phyloP scores from a whole-genome alignment of 2,113 vertebrate species.

The Thalassoma bifasciatum region DNA sequence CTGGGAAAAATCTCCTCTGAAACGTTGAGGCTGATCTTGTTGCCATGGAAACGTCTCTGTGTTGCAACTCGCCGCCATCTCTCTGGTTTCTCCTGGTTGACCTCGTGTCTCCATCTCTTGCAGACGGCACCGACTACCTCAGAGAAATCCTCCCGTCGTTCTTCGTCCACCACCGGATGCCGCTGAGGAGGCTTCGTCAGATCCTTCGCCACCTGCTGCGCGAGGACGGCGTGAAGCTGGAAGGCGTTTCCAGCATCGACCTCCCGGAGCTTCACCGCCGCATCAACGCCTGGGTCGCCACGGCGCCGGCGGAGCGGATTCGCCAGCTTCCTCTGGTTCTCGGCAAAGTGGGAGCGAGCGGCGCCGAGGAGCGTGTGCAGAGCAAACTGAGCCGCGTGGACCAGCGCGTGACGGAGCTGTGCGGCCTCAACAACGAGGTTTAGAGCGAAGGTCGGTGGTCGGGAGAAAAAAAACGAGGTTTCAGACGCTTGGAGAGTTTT shows the following conservation, averaged over 20 bases:
- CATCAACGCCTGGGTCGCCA: slow-evolving; percentile 2
- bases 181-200: neutral
- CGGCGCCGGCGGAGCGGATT: neutral
- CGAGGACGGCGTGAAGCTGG: accelerated
- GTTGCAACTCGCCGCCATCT: too few relatives aligned
- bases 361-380: neutral
- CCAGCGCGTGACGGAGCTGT: neutral
- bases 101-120: neutral
- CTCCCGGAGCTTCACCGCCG: accelerated
- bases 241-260: accelerated
- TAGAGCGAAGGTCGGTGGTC: too few relatives aligned
- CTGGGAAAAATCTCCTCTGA: too few relatives aligned
- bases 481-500: too few relatives aligned
- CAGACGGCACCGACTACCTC: slow-evolving; percentile 47
- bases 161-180: slow-evolving; percentile 36
- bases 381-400: slow-evolving; percentile 43
- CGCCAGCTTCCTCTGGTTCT: neutral
- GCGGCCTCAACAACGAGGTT: neutral
- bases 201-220: slow-evolving; percentile 14
- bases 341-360: accelerated
- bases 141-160: slow-evolving; percentile 54
- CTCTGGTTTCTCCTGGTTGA: neutral
- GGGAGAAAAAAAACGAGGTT: too few relatives aligned
- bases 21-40: too few relatives aligned
- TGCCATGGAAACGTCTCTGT: too few relatives aligned